Evolutionary conservation across 1,140 invertebrate genomes (phyloP).

Genomic region (Drosophila asahinai): DNA sequence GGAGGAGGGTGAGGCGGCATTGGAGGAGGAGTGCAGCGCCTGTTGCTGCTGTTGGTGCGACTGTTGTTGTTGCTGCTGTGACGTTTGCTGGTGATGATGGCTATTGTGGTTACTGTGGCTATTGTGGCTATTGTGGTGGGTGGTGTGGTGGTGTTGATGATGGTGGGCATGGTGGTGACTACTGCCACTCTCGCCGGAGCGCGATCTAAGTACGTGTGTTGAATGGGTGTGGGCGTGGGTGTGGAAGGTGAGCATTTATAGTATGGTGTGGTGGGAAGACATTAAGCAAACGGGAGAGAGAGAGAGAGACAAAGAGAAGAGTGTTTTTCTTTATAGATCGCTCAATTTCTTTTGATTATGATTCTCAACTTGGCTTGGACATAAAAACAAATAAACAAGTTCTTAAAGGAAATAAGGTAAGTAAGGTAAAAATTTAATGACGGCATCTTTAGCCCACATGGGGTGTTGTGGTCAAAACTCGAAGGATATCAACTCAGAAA

Average conservation of each 20-base stretch:
- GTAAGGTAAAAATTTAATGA: not conserved
- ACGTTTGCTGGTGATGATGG: conserved; percentile 41
- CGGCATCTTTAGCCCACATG: not conserved
- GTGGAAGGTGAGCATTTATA: conserved; percentile 9
- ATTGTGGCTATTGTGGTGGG: conserved; percentile 47
- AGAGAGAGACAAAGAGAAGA: conserved; percentile 54
- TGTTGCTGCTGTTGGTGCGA: conserved; percentile 51
- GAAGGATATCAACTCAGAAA: not conserved
- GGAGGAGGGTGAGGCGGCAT: conserved; percentile 20
- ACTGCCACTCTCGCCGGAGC: conserved; percentile 81
- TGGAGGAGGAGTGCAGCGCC: conserved; percentile 42
- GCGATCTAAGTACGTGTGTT: conserved; percentile 70
- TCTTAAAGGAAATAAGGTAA: not conserved
- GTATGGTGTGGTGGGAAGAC: conserved; percentile 48
- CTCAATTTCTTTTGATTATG: conserved; percentile 6
- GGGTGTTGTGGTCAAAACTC: not conserved
- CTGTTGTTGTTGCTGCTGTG: conserved; percentile 48
- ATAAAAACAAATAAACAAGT: not conserved
- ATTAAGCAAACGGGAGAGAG: conserved; percentile 70
- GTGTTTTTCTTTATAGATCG: conserved; percentile 43
- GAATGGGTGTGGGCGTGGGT: conserved; percentile 5
- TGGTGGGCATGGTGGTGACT: conserved; percentile 70
- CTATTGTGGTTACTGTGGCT: conserved; percentile 43
- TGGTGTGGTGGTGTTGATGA: conserved; percentile 55
- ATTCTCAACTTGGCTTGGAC: not conserved